Conservation (phyloP, 2,888 invertebrate species). For the Melikaiella ostensackeni region DNA sequence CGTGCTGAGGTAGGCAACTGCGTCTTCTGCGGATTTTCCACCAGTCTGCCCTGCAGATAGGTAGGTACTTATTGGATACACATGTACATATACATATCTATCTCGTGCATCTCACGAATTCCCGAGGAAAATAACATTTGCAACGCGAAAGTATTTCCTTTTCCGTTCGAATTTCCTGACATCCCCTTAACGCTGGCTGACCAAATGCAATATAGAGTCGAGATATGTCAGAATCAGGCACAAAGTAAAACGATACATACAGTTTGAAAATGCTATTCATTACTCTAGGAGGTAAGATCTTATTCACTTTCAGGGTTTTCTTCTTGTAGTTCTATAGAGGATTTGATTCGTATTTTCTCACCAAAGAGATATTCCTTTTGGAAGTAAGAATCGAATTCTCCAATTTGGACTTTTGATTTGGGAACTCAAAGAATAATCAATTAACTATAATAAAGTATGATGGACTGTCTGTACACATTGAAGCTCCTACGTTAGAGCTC, state of each 20-base stretch:
- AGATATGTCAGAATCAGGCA: background rate
- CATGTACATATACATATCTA: background rate
- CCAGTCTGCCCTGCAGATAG: background rate
- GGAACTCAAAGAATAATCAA: no score
- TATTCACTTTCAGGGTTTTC: background rate
- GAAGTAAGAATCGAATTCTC: background rate
- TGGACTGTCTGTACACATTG: no score
- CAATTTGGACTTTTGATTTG: no score
- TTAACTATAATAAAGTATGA: no score
- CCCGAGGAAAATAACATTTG: conserved; percentile 1
- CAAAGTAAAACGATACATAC: background rate
- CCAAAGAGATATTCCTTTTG: background rate
- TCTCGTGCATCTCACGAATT: background rate
- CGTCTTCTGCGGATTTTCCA: conserved; percentile 17
- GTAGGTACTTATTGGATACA: conserved; percentile 15
- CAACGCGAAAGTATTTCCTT: background rate
- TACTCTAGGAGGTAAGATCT: background rate
- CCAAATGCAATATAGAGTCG: background rate
- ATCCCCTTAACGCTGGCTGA: background rate
- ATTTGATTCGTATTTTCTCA: background rate
- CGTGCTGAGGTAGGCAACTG: conserved; percentile 16
- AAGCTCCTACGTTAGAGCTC: no score
- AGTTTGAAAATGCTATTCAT: background rate
- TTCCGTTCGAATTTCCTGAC: background rate
- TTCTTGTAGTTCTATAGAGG: background rate